Evolutionary conservation across 2,888 invertebrate genomes (phyloP), one percentile per base, ranked within the genome.

Genomic region (Ectemnius continuus): DNA sequence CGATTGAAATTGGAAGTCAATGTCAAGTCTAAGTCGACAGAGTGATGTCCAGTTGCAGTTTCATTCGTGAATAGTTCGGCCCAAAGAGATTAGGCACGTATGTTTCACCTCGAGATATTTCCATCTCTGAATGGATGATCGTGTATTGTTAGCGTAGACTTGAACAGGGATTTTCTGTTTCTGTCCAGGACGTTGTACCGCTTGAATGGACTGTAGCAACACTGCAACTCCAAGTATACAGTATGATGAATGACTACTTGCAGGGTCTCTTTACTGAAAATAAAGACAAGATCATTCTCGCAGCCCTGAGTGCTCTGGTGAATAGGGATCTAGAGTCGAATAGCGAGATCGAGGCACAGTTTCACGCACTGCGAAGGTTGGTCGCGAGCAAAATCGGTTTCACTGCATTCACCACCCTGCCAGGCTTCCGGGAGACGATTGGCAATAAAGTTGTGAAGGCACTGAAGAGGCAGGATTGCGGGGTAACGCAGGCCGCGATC

Each of bases 381-480:
- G 96, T 99, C 70, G 99, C 99, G 0, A 99, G 98, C 84, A 99
- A 99, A 94, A 97, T 98, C 60, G 99, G 99, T 1, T 99, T 99
- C 91, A 96, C 97, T 46, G 97, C 98, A 2, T 99, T 99, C 90
- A 98, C 98, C 11, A 94, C 95, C 78, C 92, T 98, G 76, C 94
- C 95, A 62, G 97, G 97, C 76, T 97, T 99, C 92, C 95, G 99
- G 66, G 99, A 99, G 92, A 96, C 97, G 88, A 95, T 99, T 76
- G 99, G 99, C 61, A 92, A 94, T 67, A 97, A 97, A 89, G 98
- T 99, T 4, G 97, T 99, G 57, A 94, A 95, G 75, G 97, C 98
- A 0, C 91, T 99, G 73, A 95, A 97, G 68, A 93, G 96, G 82
- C 97, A 97, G 81, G 95, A 97, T 86, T 94, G 96, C 80, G 98